Percentiles rank a stretch among this genome's conserved stretches.
phyloP scores from a whole-genome alignment of 2,888 invertebrate genomes.

The Agrotis ipsilon region DNA sequence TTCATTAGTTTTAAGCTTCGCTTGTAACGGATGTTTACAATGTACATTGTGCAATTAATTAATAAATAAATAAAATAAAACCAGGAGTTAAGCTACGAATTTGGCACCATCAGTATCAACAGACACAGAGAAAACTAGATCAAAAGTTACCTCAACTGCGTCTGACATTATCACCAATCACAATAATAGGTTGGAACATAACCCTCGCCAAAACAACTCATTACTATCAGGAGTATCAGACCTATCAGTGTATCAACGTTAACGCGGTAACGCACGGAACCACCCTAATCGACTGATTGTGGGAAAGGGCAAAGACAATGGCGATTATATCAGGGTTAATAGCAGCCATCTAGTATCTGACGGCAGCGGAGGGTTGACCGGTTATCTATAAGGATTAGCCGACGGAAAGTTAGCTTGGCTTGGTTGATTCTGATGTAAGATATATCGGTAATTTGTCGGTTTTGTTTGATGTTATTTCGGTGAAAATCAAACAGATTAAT shows the following conservation, averaged over 20 bases:
- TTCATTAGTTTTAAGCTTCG: too few relatives aligned
- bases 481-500: neutral
- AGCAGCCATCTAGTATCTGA: constrained; percentile 81
- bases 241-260: constrained; percentile 42
- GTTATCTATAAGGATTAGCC: constrained; percentile 84
- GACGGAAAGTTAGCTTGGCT: constrained; percentile 64
- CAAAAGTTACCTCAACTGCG: neutral
- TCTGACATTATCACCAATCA: constrained; percentile 35
- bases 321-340: constrained; percentile 88
- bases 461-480: constrained; percentile 11
- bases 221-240: constrained; percentile 43
- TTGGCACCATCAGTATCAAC: neutral
- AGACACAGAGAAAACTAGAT: neutral
- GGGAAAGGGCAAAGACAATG: constrained; percentile 89
- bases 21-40: too few relatives aligned
- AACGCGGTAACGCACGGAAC: constrained; percentile 48
- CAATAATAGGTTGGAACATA: constrained; percentile 21
- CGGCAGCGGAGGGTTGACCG: constrained; percentile 69
- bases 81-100: too few relatives aligned
- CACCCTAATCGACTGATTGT: constrained; percentile 76
- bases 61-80: too few relatives aligned
- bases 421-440: constrained; percentile 65
- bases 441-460: constrained; percentile 56
- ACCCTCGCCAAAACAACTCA: constrained; percentile 54
- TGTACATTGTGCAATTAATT: too few relatives aligned